These are phyloP conservation scores for Notothenia rossii DNA, from an alignment of 2,113 vertebrate species.

Conservation along the genomic window DNA sequence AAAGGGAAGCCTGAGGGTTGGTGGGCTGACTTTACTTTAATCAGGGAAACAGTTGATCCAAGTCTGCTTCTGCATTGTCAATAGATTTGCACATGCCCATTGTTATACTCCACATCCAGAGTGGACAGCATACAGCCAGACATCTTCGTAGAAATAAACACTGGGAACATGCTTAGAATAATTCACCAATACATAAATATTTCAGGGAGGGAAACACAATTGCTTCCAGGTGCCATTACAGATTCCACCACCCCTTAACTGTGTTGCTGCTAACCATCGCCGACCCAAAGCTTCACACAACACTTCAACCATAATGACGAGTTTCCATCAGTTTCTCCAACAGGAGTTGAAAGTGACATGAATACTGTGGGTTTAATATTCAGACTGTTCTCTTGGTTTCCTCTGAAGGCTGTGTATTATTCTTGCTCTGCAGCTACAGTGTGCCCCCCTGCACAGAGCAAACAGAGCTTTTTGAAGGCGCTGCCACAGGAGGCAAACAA, in stretches of 20 bases:
- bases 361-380: conserved; percentile 42
- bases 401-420: conserved; percentile 34
- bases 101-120: conserved; percentile 26
- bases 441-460: neutral
- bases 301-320: conserved; percentile 42
- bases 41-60: conserved; percentile 22
- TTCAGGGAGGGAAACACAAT: conserved; percentile 63
- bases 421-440: conserved; percentile 22
- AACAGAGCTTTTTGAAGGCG: conserved; percentile 33
- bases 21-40: conserved; percentile 27
- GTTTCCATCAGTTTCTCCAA: conserved; percentile 47
- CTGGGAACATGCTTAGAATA: conserved; percentile 73
- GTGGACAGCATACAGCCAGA: conserved; percentile 50
- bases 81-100: conserved; percentile 11
- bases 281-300: conserved; percentile 34
- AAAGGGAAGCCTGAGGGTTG: conserved; percentile 35
- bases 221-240: conserved; percentile 76
- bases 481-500: conserved; percentile 38
- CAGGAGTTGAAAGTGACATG: conserved; percentile 48
- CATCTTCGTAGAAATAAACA: conserved; percentile 69
- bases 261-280: conserved; percentile 46
- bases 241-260: conserved; percentile 49
- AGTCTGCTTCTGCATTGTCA: conserved; percentile 33
- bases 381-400: conserved; percentile 26
- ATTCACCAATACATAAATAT: conserved; percentile 76